phyloP scores from a whole-genome alignment of 2,888 invertebrate species.

The Xestia xanthographa region DNA sequence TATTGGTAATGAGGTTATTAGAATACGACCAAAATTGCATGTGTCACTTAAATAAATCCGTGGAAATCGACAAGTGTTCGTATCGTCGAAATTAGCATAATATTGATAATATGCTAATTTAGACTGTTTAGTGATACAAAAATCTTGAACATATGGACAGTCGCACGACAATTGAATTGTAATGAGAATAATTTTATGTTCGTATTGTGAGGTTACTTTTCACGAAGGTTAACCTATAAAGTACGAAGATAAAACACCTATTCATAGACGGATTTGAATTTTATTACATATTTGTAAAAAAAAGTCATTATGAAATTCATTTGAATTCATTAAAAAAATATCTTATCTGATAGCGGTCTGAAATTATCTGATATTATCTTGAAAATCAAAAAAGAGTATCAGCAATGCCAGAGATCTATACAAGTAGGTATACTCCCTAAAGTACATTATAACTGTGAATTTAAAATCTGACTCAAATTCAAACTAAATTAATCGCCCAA shows the following conservation, averaged over 20 bases:
- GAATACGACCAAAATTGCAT: slow-evolving; percentile 35
- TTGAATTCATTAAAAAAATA: background rate
- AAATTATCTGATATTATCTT: too few species aligned
- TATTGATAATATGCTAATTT: slow-evolving; percentile 67
- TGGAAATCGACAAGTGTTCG: slow-evolving; percentile 75
- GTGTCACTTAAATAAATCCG: slow-evolving; percentile 54
- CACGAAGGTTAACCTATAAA: too few species aligned
- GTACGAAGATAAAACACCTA: too few species aligned
- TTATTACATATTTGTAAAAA: background rate
- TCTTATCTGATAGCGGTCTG: too few species aligned
- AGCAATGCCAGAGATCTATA: background rate
- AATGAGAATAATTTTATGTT: slow-evolving; percentile 67
- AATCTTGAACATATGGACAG: slow-evolving; percentile 77
- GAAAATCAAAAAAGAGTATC: too few species aligned
- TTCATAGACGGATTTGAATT: background rate
- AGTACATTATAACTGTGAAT: background rate
- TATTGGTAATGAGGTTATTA: too few species aligned
- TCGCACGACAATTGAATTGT: slow-evolving; percentile 74
- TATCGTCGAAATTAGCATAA: slow-evolving; percentile 76
- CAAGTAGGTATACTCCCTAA: background rate
- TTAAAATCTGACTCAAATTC: background rate
- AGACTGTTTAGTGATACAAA: slow-evolving; percentile 69
- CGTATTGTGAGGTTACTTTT: slow-evolving; percentile 32
- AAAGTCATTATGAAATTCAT: background rate
- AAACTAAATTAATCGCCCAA: slow-evolving; percentile 26